These are phyloP conservation scores for Cyprinodon tularosa DNA, from an alignment of 2,113 vertebrate species.

Conservation along the genomic window DNA sequence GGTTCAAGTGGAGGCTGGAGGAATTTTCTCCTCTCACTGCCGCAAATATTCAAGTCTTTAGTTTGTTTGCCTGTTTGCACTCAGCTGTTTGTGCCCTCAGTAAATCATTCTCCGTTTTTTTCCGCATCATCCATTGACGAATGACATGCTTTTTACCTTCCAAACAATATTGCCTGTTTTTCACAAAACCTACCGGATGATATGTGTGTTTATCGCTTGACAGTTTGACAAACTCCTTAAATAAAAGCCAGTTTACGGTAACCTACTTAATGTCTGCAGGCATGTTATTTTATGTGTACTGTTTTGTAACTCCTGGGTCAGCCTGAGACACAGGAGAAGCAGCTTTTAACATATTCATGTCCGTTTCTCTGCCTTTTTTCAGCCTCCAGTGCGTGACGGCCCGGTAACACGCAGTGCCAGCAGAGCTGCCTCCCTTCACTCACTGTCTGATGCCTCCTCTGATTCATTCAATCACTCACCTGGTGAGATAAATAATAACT, in stretches of 20 bases:
- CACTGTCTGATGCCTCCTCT: conserved; percentile 82
- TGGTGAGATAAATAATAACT: conserved; percentile 75
- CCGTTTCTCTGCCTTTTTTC: conserved; percentile 42
- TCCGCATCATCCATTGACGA: background rate
- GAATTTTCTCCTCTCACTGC: background rate
- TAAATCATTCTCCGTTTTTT: too few species aligned
- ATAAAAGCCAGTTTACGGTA: conserved; percentile 2
- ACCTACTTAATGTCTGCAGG: background rate
- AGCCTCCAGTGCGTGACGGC: conserved; percentile 87
- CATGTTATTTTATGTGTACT: background rate
- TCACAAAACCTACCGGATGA: background rate
- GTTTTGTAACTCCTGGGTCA: background rate
- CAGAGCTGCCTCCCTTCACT: conserved; percentile 79
- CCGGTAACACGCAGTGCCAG: conserved; percentile 64
- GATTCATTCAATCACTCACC: conserved; percentile 85
- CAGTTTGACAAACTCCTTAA: background rate
- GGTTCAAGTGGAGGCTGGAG: background rate
- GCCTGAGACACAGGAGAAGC: background rate
- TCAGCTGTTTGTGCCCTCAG: background rate
- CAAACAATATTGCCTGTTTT: background rate
- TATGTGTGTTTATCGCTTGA: background rate
- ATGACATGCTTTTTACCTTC: background rate
- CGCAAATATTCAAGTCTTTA: background rate
- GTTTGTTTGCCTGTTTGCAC: background rate
- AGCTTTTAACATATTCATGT: conserved; percentile 13